Evolutionary conservation across 2,888 invertebrate genomes (phyloP).

Genomic region (Ophonus ardosiacus): DNA sequence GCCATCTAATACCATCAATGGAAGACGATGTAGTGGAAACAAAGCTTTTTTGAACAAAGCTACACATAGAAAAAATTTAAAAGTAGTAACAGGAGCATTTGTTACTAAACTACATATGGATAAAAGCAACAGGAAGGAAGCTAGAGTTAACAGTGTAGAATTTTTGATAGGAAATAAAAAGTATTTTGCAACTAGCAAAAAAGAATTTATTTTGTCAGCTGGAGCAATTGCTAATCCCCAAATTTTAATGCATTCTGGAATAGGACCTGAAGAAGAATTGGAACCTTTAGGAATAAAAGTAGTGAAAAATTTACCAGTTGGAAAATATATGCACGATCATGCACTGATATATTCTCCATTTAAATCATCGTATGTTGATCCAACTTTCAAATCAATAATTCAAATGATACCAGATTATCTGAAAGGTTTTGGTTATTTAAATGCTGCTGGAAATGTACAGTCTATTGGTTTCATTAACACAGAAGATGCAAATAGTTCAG

Average conservation of each 20-base stretch:
- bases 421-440: conserved; percentile 15
- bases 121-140: conserved; percentile 73
- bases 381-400: conserved; percentile 42
- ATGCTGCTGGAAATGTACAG: conserved; percentile 8
- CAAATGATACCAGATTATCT: conserved; percentile 65
- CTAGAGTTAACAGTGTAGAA: conserved; percentile 81
- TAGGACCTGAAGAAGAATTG: conserved; percentile 49
- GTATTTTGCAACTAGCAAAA: conserved; percentile 65
- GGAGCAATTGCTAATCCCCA: conserved; percentile 41
- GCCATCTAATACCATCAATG: conserved; percentile 81
- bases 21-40: conserved; percentile 81
- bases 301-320: conserved; percentile 64
- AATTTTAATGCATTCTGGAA: conserved; percentile 49
- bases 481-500: background rate
- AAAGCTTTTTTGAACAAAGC: conserved; percentile 81
- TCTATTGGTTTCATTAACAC: conserved; percentile 10
- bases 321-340: conserved; percentile 49
- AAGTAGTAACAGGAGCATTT: conserved; percentile 75
- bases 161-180: conserved; percentile 77
- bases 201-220: conserved; percentile 52
- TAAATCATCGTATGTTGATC: background rate
- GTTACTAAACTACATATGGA: conserved; percentile 68
- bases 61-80: conserved; percentile 78
- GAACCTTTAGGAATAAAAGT: conserved; percentile 4
- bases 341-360: background rate